A percentile compares a stretch with the other conserved stretches of the same genome.
Conservation (phyloP, 2,113 vertebrate genomes). For the Chlamydotis undulata region DNA sequence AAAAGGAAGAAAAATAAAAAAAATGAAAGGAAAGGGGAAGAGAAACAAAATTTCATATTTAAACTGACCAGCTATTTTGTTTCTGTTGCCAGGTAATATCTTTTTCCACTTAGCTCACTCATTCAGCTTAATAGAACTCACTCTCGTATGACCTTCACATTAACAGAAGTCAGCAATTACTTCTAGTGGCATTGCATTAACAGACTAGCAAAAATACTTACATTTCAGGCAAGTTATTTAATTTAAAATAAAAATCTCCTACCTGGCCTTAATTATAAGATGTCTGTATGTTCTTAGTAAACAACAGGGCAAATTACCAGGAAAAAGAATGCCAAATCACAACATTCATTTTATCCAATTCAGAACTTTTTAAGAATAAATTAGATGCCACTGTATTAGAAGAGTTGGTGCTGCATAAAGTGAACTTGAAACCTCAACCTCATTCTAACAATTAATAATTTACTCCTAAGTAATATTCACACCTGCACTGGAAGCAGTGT, state of each 20-base stretch:
- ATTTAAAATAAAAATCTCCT: not conserved
- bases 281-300: not conserved
- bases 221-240: not conserved
- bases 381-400: not conserved
- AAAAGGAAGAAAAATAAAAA: slow-evolving; percentile 72
- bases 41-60: slow-evolving; percentile 76
- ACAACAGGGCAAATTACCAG: not conserved
- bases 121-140: not conserved
- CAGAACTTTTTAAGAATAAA: not conserved
- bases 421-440: not conserved
- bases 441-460: not conserved
- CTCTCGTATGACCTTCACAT: not conserved
- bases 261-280: not conserved
- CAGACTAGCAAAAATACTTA: not conserved
- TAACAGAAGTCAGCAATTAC: not conserved
- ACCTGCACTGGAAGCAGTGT: not conserved
- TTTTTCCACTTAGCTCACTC: not conserved
- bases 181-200: not conserved
- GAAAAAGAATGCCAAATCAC: not conserved
- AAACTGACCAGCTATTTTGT: slow-evolving; percentile 50
- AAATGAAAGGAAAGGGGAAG: slow-evolving; percentile 56
- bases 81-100: slow-evolving; percentile 32
- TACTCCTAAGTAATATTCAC: not conserved
- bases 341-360: not conserved
- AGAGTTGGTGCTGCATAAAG: not conserved